A percentile compares a stretch with the other conserved stretches of the same genome.
phyloP scores from a whole-genome alignment of 2,888 invertebrate genomes.

The Tetrapedia diversipes region DNA sequence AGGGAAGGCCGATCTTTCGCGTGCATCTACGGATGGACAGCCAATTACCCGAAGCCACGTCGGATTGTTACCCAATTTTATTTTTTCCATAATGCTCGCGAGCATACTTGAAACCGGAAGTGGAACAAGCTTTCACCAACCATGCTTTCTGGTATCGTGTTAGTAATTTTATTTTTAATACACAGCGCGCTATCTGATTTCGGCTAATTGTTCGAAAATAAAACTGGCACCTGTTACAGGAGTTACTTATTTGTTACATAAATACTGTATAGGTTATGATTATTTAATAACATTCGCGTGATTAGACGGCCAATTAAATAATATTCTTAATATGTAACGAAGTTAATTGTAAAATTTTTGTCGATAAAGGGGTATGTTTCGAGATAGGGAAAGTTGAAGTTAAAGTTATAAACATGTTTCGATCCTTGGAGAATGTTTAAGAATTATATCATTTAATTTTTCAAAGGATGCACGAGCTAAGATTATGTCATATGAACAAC shows the following conservation, averaged over 20 bases:
- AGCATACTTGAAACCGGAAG: background rate
- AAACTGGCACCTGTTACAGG: background rate
- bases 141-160: too few relatives aligned
- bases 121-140: background rate
- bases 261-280: background rate
- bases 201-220: background rate
- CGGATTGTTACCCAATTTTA: slow-evolving; percentile 2
- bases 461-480: too few relatives aligned
- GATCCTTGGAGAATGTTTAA: too few relatives aligned
- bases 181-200: background rate
- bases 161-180: background rate
- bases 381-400: too few relatives aligned
- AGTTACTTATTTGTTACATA: background rate
- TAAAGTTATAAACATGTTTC: too few relatives aligned
- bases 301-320: too few relatives aligned
- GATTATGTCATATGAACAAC: too few relatives aligned
- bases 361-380: too few relatives aligned
- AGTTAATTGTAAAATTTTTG: too few relatives aligned
- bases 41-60: slow-evolving; percentile 1
- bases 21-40: slow-evolving; percentile 20
- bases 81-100: background rate
- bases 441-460: too few relatives aligned
- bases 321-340: too few relatives aligned
- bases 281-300: background rate
- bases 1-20: slow-evolving; percentile 12